Percentiles rank a stretch among this genome's conserved stretches.
Conservation (phyloP, 2,888 invertebrate genomes). For the Gastracanthus pulcherrimus region DNA sequence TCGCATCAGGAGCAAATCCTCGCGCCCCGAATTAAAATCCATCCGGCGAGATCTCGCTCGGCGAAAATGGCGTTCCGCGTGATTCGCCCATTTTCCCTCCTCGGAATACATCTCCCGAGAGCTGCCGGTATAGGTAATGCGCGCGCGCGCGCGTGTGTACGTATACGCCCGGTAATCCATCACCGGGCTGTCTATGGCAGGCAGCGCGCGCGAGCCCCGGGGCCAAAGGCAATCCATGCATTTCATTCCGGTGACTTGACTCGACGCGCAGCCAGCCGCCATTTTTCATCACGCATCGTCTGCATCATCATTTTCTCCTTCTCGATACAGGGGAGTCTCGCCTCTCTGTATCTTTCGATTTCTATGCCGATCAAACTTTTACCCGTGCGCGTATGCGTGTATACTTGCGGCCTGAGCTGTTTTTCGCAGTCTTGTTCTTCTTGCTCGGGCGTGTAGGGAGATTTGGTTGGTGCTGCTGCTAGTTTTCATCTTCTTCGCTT, state of each 20-base stretch:
- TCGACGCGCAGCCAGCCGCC: constrained; percentile 66
- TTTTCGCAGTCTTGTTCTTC: constrained; percentile 14
- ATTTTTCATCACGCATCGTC: constrained; percentile 72
- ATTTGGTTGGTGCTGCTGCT: too few species aligned
- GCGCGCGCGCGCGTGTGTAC: not conserved
- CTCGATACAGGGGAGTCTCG: too few species aligned
- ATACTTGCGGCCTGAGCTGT: not conserved
- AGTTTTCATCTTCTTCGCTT: too few species aligned
- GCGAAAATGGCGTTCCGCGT: constrained; percentile 20
- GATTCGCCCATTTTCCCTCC: constrained; percentile 15
- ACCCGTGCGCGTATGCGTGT: not conserved
- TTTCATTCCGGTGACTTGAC: constrained; percentile 75
- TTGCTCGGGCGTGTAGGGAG: too few species aligned
- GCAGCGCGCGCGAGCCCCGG: constrained; percentile 65
- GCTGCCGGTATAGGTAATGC: not conserved
- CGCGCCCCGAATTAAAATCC: not conserved
- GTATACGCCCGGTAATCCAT: constrained; percentile 71
- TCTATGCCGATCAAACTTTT: not conserved
- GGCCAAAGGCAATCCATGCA: constrained; percentile 76
- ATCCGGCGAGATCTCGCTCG: not conserved
- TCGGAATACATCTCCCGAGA: not conserved
- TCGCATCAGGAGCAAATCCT: not conserved
- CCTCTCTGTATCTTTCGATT: not conserved
- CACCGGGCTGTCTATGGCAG: constrained; percentile 74
- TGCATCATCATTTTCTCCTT: constrained; percentile 73